A percentile compares a stretch with the other conserved stretches of the same genome.
Evolutionary conservation across 2,888 invertebrate species (phyloP).

Genomic region (Ctenicera cuprea): DNA sequence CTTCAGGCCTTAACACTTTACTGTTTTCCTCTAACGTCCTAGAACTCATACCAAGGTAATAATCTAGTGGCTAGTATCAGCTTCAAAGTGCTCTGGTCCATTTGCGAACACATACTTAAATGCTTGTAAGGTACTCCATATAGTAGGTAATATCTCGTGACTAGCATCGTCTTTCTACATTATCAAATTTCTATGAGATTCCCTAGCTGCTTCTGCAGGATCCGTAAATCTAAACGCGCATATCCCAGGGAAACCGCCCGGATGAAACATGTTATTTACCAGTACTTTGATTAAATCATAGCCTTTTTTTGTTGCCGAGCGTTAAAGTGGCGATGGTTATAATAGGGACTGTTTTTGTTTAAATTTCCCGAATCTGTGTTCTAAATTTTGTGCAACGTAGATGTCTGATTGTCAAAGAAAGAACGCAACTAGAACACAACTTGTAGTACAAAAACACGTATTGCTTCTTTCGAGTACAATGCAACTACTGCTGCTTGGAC

Average conservation of each 20-base stretch:
- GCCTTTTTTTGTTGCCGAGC: background rate
- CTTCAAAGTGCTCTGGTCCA: too few relatives aligned
- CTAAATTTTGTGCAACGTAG: background rate
- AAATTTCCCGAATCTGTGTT: background rate
- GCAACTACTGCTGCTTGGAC: background rate
- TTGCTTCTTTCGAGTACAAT: constrained; percentile 3
- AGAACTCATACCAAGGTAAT: too few relatives aligned
- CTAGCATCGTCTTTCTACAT: background rate
- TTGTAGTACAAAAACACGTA: constrained; percentile 6
- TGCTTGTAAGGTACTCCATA: too few relatives aligned
- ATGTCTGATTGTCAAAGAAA: background rate
- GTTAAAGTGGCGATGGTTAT: constrained; percentile 8
- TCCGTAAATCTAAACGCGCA: constrained; percentile 1
- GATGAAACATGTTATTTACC: constrained; percentile 11
- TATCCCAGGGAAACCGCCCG: background rate
- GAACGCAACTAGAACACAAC: background rate
- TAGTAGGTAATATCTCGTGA: background rate
- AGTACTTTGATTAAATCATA: constrained; percentile 6
- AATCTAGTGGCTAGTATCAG: too few relatives aligned
- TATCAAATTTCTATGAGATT: constrained; percentile 4
- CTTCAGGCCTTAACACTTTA: too few relatives aligned
- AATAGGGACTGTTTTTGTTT: background rate
- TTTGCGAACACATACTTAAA: too few relatives aligned
- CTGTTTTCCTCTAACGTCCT: too few relatives aligned
- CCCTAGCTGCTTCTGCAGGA: background rate